These are phyloP conservation scores for Latrodectus hesperus DNA, from an alignment of 2,888 invertebrate species.

Conservation along the genomic window DNA sequence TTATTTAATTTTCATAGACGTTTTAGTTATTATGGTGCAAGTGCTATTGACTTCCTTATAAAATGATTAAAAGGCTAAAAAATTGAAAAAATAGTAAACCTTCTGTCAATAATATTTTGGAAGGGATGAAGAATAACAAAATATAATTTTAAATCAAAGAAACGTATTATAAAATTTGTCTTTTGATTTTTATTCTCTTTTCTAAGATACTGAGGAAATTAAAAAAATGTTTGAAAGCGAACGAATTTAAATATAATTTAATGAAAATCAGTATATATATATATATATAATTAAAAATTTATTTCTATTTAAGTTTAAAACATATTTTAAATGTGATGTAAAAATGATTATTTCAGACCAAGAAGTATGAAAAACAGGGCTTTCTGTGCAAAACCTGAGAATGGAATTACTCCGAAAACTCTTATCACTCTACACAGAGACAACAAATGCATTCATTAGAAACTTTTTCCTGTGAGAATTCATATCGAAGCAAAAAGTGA, in stretches of 20 bases:
- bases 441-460: constrained; percentile 17
- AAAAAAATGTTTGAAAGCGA: neutral
- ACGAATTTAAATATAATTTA: neutral
- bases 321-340: neutral
- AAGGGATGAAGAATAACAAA: too few species aligned
- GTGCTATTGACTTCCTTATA: too few species aligned
- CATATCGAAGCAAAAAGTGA: too few species aligned
- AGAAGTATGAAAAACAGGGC: constrained; percentile 38
- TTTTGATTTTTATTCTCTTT: neutral
- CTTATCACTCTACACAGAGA: constrained; percentile 35
- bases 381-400: constrained; percentile 40
- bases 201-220: neutral
- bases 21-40: too few species aligned
- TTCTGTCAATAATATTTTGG: too few species aligned
- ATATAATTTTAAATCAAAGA: too few species aligned
- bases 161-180: neutral
- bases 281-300: constrained; percentile 13
- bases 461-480: too few species aligned
- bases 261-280: constrained; percentile 10
- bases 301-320: neutral
- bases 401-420: constrained; percentile 39
- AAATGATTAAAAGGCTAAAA: too few species aligned
- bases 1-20: too few species aligned
- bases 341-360: constrained; percentile 44
- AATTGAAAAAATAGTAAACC: too few species aligned